A percentile compares a stretch with the other conserved stretches of the same genome.
phyloP scores from a whole-genome alignment of 2,113 vertebrate genomes.

The Aptenodytes patagonicus region DNA sequence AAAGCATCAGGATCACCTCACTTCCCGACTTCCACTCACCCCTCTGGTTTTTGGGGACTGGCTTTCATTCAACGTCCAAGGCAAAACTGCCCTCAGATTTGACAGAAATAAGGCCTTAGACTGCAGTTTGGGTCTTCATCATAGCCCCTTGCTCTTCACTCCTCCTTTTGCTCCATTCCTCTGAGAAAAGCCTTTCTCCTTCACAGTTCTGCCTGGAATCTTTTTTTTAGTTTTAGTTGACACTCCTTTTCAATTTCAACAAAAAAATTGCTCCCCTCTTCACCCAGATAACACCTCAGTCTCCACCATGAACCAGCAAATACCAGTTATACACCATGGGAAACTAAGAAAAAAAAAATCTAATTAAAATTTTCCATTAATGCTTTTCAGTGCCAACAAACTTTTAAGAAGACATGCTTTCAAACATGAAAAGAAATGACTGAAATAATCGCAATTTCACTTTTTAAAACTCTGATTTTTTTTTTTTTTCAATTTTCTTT shows the following conservation, averaged over 20 bases:
- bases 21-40: neutral
- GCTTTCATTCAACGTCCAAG: fast-evolving
- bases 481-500: neutral
- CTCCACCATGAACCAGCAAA: neutral
- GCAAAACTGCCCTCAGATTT: neutral
- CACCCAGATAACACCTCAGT: neutral
- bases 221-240: neutral
- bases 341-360: neutral
- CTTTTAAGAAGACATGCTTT: neutral
- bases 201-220: neutral
- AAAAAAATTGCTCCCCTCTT: neutral
- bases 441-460: neutral
- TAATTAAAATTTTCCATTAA: neutral
- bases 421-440: neutral
- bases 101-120: neutral
- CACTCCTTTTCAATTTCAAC: neutral
- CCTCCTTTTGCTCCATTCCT: neutral
- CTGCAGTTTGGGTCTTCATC: neutral
- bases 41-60: neutral
- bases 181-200: neutral
- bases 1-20: neutral
- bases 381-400: neutral
- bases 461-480: neutral
- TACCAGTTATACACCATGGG: neutral
- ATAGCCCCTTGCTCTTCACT: neutral